Evolutionary conservation across 2,888 invertebrate species (phyloP).

Genomic region (Xanthorhoe designata): DNA sequence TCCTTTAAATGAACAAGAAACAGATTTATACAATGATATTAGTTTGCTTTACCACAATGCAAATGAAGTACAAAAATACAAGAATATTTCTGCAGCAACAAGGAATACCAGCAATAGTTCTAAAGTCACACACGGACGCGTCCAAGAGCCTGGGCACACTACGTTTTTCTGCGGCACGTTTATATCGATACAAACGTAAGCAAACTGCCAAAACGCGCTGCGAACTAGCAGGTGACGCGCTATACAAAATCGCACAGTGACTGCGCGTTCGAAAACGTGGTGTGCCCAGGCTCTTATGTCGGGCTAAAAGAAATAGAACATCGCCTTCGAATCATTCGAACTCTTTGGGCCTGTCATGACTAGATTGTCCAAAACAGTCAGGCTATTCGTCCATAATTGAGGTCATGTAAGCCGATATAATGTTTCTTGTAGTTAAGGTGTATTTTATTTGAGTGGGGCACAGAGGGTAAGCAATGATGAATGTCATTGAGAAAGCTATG

Average conservation of each 20-base stretch:
- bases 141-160: no score
- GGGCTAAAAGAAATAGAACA: neutral
- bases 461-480: conserved; percentile 9
- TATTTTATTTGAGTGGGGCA: neutral
- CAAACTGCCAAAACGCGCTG: no score
- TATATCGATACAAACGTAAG: no score
- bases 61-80: conserved; percentile 23
- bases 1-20: conserved; percentile 3
- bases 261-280: no score
- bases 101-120: conserved; percentile 1
- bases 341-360: neutral
- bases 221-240: no score
- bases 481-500: conserved; percentile 21
- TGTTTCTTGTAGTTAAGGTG: neutral
- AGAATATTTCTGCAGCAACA: conserved; percentile 11
- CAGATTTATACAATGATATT: conserved; percentile 4
- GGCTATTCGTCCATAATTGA: no score
- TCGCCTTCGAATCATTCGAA: neutral
- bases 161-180: no score
- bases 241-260: no score
- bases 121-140: neutral
- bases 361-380: neutral
- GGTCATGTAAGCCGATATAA: neutral
- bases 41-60: conserved; percentile 23
- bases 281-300: no score